These are phyloP conservation scores for Pao palembangensis DNA, from an alignment of 2,113 vertebrate species.

Conservation along the genomic window DNA sequence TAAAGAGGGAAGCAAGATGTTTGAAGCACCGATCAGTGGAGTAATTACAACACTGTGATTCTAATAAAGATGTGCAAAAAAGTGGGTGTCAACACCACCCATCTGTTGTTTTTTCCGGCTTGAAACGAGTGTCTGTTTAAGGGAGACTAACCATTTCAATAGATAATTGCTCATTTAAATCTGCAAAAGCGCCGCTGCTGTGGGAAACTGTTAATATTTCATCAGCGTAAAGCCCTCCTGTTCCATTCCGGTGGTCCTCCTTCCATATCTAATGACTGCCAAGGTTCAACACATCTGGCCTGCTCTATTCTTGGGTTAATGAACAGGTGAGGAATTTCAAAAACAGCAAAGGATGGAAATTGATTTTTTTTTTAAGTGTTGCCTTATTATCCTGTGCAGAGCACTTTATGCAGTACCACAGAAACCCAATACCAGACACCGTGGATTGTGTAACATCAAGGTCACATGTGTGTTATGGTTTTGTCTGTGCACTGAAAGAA, in stretches of 20 bases:
- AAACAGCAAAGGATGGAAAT: conserved; percentile 60
- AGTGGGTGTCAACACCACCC: conserved; percentile 10
- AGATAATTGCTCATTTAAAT: conserved; percentile 24
- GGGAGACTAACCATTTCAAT: conserved; percentile 21
- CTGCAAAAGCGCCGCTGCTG: conserved; percentile 17
- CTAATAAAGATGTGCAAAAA: conserved; percentile 16
- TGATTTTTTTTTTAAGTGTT: conserved; percentile 68
- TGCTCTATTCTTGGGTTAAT: conserved; percentile 51
- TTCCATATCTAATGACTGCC: conserved; percentile 38
- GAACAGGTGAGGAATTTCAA: conserved; percentile 64
- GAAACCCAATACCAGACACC: conserved; percentile 56
- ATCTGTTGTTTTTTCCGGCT: conserved; percentile 15
- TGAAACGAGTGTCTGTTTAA: conserved; percentile 7
- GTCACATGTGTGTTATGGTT: conserved; percentile 51
- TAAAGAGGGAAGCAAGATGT: conserved; percentile 32
- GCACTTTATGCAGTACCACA: conserved; percentile 53
- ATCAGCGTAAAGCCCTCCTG: conserved; percentile 6
- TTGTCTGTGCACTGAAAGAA: conserved; percentile 33
- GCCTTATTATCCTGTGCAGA: conserved; percentile 61
- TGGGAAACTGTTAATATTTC: conserved; percentile 52
- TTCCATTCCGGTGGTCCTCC: conserved; percentile 22
- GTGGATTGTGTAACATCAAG: conserved; percentile 55
- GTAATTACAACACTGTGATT: conserved; percentile 23
- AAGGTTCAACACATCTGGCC: conserved; percentile 35
- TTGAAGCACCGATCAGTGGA: conserved; percentile 31